A percentile compares a stretch with the other conserved stretches of the same genome.
Evolutionary conservation across 2,797 vertebrate species (phyloP).

Genomic region (Eidolon dupreanum): DNA sequence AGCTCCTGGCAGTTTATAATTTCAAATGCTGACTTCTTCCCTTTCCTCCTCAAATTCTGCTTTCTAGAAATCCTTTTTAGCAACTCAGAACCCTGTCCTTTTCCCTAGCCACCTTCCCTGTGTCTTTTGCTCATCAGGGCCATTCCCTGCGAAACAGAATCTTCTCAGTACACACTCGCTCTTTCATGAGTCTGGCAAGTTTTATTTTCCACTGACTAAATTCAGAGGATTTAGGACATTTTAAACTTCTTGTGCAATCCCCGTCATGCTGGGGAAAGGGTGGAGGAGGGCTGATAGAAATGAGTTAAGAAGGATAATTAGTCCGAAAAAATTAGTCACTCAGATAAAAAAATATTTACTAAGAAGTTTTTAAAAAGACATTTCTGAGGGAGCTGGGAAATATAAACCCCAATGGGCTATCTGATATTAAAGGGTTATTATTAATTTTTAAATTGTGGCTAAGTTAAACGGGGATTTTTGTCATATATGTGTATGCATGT

Average conservation of each 20-base stretch:
- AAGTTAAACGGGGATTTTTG: not conserved
- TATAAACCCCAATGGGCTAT: not conserved
- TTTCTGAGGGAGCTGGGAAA: not conserved
- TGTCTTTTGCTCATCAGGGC: not conserved
- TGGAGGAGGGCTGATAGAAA: not conserved
- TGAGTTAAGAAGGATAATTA: constrained; percentile 20
- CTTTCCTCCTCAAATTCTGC: not conserved
- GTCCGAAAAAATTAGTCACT: constrained; percentile 1
- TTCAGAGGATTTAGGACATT: not conserved
- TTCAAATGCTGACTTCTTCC: not conserved
- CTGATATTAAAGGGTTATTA: not conserved
- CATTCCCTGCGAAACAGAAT: not conserved
- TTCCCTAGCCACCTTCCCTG: not conserved
- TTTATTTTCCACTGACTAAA: constrained; percentile 18
- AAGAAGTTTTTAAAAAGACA: not conserved
- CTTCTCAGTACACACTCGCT: not conserved
- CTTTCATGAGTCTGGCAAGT: not conserved
- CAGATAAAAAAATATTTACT: not conserved
- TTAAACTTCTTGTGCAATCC: not conserved
- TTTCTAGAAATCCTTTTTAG: not conserved
- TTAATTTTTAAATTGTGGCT: constrained; percentile 12
- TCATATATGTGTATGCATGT: not conserved
- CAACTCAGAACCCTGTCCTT: not conserved
- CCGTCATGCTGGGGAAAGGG: not conserved
- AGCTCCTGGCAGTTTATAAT: not conserved